phyloP scores from a whole-genome alignment of 2,797 vertebrate species.

The Onychomys leucogaster region DNA sequence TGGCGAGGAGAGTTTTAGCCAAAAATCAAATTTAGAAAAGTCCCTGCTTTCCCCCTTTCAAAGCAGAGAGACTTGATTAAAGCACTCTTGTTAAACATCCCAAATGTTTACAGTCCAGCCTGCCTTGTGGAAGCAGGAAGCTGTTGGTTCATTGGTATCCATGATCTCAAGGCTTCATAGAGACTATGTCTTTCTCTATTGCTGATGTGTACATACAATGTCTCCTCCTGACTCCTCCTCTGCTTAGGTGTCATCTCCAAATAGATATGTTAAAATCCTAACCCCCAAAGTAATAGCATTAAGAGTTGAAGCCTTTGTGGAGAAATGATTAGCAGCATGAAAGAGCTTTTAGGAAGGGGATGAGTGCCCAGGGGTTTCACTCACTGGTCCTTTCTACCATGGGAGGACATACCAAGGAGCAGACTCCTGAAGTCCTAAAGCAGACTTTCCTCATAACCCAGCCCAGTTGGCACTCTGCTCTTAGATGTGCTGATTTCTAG shows the following conservation, averaged over 20 bases:
- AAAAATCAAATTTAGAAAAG: slow-evolving; percentile 68
- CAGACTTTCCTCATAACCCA: not conserved
- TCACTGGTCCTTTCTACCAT: not conserved
- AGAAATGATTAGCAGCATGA: not conserved
- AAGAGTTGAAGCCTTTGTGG: not conserved
- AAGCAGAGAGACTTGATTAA: slow-evolving; percentile 61
- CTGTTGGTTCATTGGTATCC: not conserved
- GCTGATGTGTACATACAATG: not conserved
- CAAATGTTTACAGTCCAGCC: not conserved
- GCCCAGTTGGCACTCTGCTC: not conserved
- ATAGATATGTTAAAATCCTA: not conserved
- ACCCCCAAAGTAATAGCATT: not conserved
- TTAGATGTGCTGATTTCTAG: not conserved
- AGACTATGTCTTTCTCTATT: not conserved
- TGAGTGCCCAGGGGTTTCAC: not conserved
- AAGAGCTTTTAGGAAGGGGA: not conserved
- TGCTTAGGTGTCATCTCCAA: not conserved
- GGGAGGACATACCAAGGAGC: not conserved
- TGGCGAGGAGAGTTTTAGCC: slow-evolving; percentile 54
- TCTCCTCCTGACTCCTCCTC: not conserved
- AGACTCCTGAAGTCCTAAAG: not conserved
- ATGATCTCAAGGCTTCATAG: not conserved
- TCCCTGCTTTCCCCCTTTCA: not conserved
- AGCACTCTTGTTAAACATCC: slow-evolving; percentile 42
- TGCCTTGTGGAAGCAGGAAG: not conserved